Evolutionary conservation across 2,113 vertebrate species (phyloP).

Genomic region (Calypte anna): DNA sequence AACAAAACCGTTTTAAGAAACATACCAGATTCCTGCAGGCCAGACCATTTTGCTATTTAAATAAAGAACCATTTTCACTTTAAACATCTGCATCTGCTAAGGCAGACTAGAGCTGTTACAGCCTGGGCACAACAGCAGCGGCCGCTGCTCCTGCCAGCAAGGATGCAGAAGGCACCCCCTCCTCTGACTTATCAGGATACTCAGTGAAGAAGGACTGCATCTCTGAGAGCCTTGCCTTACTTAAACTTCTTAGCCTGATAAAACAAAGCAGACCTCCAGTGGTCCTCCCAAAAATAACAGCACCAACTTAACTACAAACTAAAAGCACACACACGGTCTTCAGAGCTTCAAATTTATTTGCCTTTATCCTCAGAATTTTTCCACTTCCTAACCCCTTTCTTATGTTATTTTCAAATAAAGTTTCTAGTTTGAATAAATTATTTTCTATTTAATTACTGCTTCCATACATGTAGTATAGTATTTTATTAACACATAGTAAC

Average conservation of each 20-base stretch:
- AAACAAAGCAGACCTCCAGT: background rate
- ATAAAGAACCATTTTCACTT: background rate
- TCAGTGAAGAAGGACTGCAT: background rate
- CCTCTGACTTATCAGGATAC: background rate
- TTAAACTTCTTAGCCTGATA: background rate
- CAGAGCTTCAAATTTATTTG: background rate
- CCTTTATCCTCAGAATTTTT: background rate
- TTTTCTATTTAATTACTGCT: background rate
- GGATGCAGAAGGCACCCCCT: fast-evolving
- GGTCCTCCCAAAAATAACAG: background rate
- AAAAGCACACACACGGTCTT: background rate
- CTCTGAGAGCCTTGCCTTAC: background rate
- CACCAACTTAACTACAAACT: background rate
- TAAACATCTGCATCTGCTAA: background rate
- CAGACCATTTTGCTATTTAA: background rate
- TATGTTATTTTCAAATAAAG: background rate
- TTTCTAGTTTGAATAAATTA: background rate
- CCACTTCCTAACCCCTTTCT: background rate
- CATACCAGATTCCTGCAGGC: background rate
- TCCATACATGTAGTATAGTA: background rate
- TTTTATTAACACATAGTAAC: background rate
- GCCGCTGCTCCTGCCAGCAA: background rate
- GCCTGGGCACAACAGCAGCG: background rate
- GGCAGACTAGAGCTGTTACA: background rate
- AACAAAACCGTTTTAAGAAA: background rate